Percentiles rank a stretch among this genome's conserved stretches.
phyloP scores from a whole-genome alignment of 2,888 invertebrate genomes.

The Teinopalpus imperialis region DNA sequence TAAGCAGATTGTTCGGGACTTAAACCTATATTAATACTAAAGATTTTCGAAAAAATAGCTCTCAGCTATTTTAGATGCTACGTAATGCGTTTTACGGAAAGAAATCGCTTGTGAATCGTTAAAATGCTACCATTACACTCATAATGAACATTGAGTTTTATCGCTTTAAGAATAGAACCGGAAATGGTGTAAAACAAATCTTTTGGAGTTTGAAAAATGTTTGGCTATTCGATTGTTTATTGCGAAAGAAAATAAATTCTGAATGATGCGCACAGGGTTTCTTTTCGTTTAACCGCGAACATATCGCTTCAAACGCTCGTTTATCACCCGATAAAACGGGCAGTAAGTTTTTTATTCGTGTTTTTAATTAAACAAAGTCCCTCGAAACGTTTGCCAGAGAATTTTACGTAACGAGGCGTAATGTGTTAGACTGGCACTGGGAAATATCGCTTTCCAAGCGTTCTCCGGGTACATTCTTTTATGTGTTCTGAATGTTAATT shows the following conservation, averaged over 20 bases:
- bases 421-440: constrained; percentile 39
- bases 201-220: constrained; percentile 51
- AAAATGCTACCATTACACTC: constrained; percentile 41
- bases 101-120: constrained; percentile 26
- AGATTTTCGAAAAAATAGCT: constrained; percentile 1
- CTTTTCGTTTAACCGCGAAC: constrained; percentile 33
- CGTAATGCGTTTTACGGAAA: constrained; percentile 28
- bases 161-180: constrained; percentile 67
- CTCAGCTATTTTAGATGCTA: constrained; percentile 27
- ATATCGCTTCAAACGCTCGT: constrained; percentile 47
- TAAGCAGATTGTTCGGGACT: constrained; percentile 9
- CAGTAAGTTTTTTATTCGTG: constrained; percentile 71
- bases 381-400: constrained; percentile 51
- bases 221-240: constrained; percentile 25
- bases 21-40: constrained; percentile 2
- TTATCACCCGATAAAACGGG: constrained; percentile 75
- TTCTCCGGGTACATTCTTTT: constrained; percentile 32
- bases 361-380: constrained; percentile 77
- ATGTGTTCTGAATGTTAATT: constrained; percentile 27
- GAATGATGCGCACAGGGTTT: constrained; percentile 37
- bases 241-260: constrained; percentile 33
- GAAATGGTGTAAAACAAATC: constrained; percentile 64
- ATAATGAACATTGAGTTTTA: constrained; percentile 70
- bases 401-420: constrained; percentile 62
- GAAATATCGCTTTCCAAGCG: constrained; percentile 41